Percentiles rank a stretch among this genome's conserved stretches.
These are phyloP conservation scores for Oenanthe melanoleuca DNA, from an alignment of 2,113 vertebrate species.

Conservation along the genomic window DNA sequence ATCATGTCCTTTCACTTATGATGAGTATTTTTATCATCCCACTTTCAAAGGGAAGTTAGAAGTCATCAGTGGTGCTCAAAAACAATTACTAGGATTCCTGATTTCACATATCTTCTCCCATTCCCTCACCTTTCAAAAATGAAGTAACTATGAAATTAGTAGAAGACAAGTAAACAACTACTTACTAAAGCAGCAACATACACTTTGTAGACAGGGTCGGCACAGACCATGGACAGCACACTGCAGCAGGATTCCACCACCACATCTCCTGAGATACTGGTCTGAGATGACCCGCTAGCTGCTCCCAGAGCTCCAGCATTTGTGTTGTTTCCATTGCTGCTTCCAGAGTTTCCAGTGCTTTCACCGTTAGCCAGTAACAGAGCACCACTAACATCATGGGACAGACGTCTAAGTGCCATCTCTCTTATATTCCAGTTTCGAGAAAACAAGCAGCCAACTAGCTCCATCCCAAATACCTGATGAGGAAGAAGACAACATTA, in stretches of 20 bases:
- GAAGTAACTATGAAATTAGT: not conserved
- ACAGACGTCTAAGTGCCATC: constrained; percentile 89
- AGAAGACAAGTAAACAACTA: constrained; percentile 36
- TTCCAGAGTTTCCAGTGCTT: constrained; percentile 82
- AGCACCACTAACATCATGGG: constrained; percentile 90
- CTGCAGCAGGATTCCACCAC: constrained; percentile 89
- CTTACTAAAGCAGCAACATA: constrained; percentile 93
- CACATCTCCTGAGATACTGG: constrained; percentile 81
- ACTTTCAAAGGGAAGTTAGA: not conserved
- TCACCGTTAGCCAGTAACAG: constrained; percentile 88
- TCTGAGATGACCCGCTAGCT: constrained; percentile 74
- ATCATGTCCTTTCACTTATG: not conserved
- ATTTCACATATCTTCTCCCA: not conserved
- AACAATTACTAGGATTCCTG: not conserved
- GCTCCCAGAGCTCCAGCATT: constrained; percentile 63
- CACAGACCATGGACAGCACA: constrained; percentile 88
- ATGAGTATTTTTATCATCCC: not conserved
- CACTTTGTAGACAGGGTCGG: constrained; percentile 92
- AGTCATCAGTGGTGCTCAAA: not conserved
- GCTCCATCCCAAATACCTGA: constrained; percentile 88
- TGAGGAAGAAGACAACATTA: not conserved
- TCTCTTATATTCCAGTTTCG: constrained; percentile 92
- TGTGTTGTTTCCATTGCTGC: constrained; percentile 58
- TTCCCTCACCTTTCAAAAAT: not conserved
- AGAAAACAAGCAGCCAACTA: constrained; percentile 92